Conservation (phyloP, 2,888 invertebrate genomes). For the Keiferia lycopersicella region DNA sequence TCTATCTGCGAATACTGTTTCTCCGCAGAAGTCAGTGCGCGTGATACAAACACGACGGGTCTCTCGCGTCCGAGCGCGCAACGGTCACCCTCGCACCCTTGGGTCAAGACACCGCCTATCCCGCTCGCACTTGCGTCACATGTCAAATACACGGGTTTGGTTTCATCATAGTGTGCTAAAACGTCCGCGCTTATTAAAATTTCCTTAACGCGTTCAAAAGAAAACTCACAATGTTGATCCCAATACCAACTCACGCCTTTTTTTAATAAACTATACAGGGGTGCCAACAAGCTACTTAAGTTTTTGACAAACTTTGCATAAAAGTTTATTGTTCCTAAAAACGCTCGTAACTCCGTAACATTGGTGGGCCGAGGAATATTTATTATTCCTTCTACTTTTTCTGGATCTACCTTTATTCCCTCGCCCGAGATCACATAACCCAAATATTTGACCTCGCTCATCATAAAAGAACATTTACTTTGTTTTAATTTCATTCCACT, state of each 20-base stretch:
- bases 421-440: constrained; percentile 25
- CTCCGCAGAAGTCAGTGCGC: constrained; percentile 23
- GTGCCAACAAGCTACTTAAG: constrained; percentile 1
- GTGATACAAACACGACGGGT: constrained; percentile 24
- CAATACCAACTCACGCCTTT: constrained; percentile 10
- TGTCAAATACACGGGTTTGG: constrained; percentile 24
- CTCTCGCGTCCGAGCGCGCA: too few species aligned
- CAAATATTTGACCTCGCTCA: constrained; percentile 16
- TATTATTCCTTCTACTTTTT: constrained; percentile 25
- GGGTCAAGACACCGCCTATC: constrained; percentile 26
- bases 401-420: constrained; percentile 26
- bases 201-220: constrained; percentile 12
- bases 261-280: constrained; percentile 23
- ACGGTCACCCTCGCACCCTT: constrained; percentile 9
- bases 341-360: constrained; percentile 33
- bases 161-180: constrained; percentile 25
- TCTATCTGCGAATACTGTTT: constrained; percentile 28
- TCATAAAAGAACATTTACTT: neutral
- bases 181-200: constrained; percentile 14
- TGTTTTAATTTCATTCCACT: constrained; percentile 24
- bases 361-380: constrained; percentile 20
- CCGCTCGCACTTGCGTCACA: constrained; percentile 21
- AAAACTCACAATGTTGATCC: neutral
- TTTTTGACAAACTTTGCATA: constrained; percentile 46
- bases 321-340: constrained; percentile 48